A percentile compares a stretch with the other conserved stretches of the same genome.
Conservation (phyloP, 2,113 vertebrate genomes). For the Scatophagus argus region DNA sequence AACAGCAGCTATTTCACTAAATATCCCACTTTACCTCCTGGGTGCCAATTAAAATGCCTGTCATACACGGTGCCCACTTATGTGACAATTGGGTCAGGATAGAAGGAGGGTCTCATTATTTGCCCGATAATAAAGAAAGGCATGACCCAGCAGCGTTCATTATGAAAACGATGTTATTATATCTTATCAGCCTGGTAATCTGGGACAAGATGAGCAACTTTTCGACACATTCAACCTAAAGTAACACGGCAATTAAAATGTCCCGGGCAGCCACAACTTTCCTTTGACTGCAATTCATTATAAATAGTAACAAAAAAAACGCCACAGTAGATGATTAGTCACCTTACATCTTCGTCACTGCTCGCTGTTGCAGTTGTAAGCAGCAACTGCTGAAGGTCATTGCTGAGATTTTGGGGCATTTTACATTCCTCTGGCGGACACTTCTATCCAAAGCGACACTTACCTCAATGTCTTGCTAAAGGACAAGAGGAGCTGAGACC, state of each 20-base stretch:
- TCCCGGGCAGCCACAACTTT: neutral
- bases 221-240: neutral
- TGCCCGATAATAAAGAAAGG: constrained; percentile 29
- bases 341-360: neutral
- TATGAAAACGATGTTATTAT: constrained; percentile 13
- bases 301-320: neutral
- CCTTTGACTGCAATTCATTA: neutral
- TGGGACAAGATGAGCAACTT: neutral
- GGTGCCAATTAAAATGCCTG: constrained; percentile 52
- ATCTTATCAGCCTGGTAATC: constrained; percentile 24
- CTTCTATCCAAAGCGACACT: neutral
- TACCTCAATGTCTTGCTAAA: neutral
- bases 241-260: neutral
- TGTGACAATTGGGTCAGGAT: constrained; percentile 30
- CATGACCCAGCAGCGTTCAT: constrained; percentile 10
- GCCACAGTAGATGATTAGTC: no score
- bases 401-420: neutral
- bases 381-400: neutral
- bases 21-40: constrained; percentile 29
- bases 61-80: constrained; percentile 8
- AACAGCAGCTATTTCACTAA: constrained; percentile 30
- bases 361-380: neutral
- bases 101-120: constrained; percentile 43
- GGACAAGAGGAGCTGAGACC: neutral
- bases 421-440: neutral